Evolutionary conservation across 2,888 invertebrate genomes (phyloP), one percentile per base, ranked within the genome.

Genomic region (Furcula furcula): DNA sequence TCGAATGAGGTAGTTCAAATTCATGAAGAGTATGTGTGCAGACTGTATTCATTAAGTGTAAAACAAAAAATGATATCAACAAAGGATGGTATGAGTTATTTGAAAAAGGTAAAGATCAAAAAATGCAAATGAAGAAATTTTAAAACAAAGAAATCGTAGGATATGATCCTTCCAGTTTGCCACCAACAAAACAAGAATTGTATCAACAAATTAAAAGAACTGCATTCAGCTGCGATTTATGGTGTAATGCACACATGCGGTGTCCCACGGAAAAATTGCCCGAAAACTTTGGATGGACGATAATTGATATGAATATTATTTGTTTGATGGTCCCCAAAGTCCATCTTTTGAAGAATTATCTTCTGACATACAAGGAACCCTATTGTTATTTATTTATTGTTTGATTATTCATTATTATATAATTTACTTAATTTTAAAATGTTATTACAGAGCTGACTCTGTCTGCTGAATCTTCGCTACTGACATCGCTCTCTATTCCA

Each of bases 271-370:
- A 33, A 16, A 38, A 36, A 38, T 10, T 33, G 21, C 27, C 35
- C 22, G 31, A 43, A 43, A 38, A 34, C 28, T 43, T 31, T 16
- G 16, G 20, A 20, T 20, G 20, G 20, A 20, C 4, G 7, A 23
- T 11, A 23, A 39, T 39, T 43, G 36, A 39, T 43, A 41, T 37
- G 9, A 37, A 30, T 42, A 37, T 29, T 36, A 40, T 40, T 46
- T 39, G 35, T 42, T 40, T 33, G 33, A 42, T 37, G 34, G 37
- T 37, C 32, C 40, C 31, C 40, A 38, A 41, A 38, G 35, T 18
- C 34, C 38, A 38, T 41, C 29, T 29, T 40, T 46, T 46, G 31
- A 46, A 43, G 37, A 46, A 43, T 19, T 46, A 39, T 42, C 34
- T 42, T 46, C 36, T 31, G 36, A 29, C n/a, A 30, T 34, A 36